phyloP scores from a whole-genome alignment of 2,888 invertebrate genomes.

The Aphelenchoides bicaudatus region DNA sequence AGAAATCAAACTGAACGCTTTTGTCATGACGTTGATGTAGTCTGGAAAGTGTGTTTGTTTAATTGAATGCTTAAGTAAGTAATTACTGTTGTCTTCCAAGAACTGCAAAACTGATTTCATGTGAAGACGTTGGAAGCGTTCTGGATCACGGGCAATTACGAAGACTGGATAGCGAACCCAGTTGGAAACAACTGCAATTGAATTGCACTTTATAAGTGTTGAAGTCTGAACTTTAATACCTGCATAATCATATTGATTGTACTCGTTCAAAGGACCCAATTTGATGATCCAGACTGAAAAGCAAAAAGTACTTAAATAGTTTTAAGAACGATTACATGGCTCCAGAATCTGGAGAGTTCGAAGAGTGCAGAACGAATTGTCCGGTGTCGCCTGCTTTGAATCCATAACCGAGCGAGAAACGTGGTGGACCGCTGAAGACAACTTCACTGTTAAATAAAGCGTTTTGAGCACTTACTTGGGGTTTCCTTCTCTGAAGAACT shows the following conservation, averaged over 20 bases:
- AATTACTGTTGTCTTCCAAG: conserved; percentile 60
- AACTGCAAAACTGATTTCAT: conserved; percentile 61
- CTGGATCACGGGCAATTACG: conserved; percentile 60
- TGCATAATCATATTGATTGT: conserved; percentile 61
- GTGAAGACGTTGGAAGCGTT: conserved; percentile 53
- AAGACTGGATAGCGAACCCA: conserved; percentile 60
- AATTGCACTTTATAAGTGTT: neutral
- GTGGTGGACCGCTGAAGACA: conserved; percentile 60
- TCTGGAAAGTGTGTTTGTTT: conserved; percentile 42
- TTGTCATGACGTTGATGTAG: conserved; percentile 61
- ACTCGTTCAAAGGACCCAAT: conserved; percentile 61
- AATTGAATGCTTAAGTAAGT: neutral
- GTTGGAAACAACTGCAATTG: conserved; percentile 47
- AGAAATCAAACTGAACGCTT: conserved; percentile 62
- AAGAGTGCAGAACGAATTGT: conserved; percentile 60
- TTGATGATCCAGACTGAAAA: conserved; percentile 61
- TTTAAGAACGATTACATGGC: no score
- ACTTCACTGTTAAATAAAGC: no score
- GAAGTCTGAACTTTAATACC: conserved; percentile 33
- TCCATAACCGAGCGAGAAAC: conserved; percentile 61
- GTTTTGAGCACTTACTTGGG: no score
- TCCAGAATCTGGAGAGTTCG: conserved; percentile 60
- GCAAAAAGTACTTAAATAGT: conserved; percentile 8
- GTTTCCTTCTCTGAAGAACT: conserved; percentile 61
- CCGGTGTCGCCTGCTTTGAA: conserved; percentile 61